phyloP scores from a whole-genome alignment of 2,888 invertebrate genomes.

The Caradrina kadenii region DNA sequence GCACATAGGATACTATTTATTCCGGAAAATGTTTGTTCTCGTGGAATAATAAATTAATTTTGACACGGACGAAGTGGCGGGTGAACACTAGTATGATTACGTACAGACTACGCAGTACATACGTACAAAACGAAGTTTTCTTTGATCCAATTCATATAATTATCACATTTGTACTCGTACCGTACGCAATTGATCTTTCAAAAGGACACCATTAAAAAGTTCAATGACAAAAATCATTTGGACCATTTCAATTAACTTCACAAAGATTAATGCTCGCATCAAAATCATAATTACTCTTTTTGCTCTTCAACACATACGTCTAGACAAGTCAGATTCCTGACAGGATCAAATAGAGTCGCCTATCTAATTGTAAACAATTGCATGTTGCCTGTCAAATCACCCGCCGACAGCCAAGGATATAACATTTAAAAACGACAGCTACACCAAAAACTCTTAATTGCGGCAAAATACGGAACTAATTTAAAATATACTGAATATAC shows the following conservation, averaged over 20 bases:
- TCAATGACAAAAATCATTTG: conserved; percentile 37
- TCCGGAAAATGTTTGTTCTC: too few species aligned
- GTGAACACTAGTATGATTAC: too few species aligned
- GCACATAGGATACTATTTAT: too few species aligned
- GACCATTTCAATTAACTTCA: conserved; percentile 42
- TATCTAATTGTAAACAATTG: conserved; percentile 47
- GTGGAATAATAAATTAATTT: too few species aligned
- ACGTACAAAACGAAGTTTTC: too few species aligned
- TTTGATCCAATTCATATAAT: too few species aligned
- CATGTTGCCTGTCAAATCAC: conserved; percentile 61
- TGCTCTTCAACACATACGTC: conserved; percentile 35
- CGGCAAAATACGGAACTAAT: conserved; percentile 29
- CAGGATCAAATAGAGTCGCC: conserved; percentile 49
- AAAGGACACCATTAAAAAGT: conserved; percentile 5
- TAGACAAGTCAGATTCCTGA: conserved; percentile 44
- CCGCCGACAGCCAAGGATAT: conserved; percentile 60
- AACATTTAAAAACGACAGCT: conserved; percentile 34
- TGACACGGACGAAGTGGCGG: too few species aligned
- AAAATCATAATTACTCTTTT: conserved; percentile 42
- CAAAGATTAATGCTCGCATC: conserved; percentile 20
- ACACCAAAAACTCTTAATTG: conserved; percentile 12
- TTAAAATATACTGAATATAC: conserved; percentile 8
- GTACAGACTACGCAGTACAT: too few species aligned
- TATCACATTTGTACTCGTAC: background rate
- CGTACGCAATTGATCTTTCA: conserved; percentile 10